A percentile compares a stretch with the other conserved stretches of the same genome.
Conservation (phyloP, 2,888 invertebrate species). For the Megaustenia siamemsis region DNA sequence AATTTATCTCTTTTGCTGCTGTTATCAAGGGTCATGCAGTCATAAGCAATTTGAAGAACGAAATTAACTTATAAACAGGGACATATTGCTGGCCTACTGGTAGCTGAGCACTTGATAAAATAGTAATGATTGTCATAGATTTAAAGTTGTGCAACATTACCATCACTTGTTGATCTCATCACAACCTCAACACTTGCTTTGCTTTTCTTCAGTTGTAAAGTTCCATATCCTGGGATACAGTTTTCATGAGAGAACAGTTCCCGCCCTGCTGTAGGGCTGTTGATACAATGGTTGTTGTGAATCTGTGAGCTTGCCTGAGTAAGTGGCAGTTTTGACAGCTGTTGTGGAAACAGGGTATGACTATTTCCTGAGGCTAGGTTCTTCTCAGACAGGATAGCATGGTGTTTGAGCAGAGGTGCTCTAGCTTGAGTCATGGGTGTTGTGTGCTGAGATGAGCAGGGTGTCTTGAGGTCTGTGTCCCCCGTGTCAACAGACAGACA, state of each 20-base stretch:
- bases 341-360: slow-evolving; percentile 47
- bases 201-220: slow-evolving; percentile 29
- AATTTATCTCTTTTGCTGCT: neutral
- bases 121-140: neutral
- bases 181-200: slow-evolving; percentile 51
- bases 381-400: slow-evolving; percentile 35
- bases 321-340: slow-evolving; percentile 11
- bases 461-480: slow-evolving; percentile 66
- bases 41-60: neutral
- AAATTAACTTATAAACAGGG: too few species aligned
- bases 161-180: slow-evolving; percentile 48
- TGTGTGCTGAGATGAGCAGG: slow-evolving; percentile 54
- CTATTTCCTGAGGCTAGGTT: neutral
- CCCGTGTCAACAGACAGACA: slow-evolving; percentile 68
- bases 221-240: slow-evolving; percentile 38
- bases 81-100: neutral
- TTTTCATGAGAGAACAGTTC: slow-evolving; percentile 26
- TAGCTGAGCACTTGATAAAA: neutral
- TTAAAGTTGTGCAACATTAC: slow-evolving; percentile 45
- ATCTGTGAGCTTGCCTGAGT: neutral
- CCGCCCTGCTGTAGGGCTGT: slow-evolving; percentile 42
- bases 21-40: neutral
- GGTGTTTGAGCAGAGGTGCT: slow-evolving; percentile 50
- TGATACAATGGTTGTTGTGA: slow-evolving; percentile 33
- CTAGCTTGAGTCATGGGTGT: slow-evolving; percentile 54